Evolutionary conservation across 2,797 vertebrate species (phyloP), one percentile per base, ranked within the genome.

Genomic region (Triplophysa bombifrons): DNA sequence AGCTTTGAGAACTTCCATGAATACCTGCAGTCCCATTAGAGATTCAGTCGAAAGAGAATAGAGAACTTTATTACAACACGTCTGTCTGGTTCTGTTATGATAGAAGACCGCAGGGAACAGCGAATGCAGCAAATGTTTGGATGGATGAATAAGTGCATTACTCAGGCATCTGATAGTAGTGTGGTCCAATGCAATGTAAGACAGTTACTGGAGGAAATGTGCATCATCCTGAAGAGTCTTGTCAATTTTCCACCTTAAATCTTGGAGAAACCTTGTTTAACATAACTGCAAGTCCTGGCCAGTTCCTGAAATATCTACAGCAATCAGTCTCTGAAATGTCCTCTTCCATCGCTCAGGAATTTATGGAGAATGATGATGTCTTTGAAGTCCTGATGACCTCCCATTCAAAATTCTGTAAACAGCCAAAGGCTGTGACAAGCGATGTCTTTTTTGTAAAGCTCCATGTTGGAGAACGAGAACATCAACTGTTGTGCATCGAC

Each of bases 381-480:
- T 60, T 81, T 17, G 56, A 88, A 25, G 78, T 90, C 38, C 93
- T 25, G 72, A 85, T 4, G 80, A 69, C 38, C 89, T 92, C 25
- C 85, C 89, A 5, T 1, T 84, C 80, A 88, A 90, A 74, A 91
- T 93, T 3, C 84, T 85, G 34, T 78, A 86, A 25, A 84, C 10
- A 75, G 86, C 94, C 16, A 89, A 80, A 82, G 91, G 91, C 10
- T 94, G 93, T 72, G 84, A 84, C 14, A 84, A 88, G 72, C 80
- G 44, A 2, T 94, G 93, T 84, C 92, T 92, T 63, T 81, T 90
- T 73, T 94, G 93, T 69, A 84, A 80, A 79, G 87, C 88, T 63
- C 90, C 91, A 0, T 94, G 93, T 83, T n/a, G n/a, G n/a, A n/a
- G n/a, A 89, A 55, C 66, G 11, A 0, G 87, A 74, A 3, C 92